Evolutionary conservation across 2,113 vertebrate species (phyloP), one percentile per base, ranked within the genome.

Genomic region (Mormyrus lacerda): DNA sequence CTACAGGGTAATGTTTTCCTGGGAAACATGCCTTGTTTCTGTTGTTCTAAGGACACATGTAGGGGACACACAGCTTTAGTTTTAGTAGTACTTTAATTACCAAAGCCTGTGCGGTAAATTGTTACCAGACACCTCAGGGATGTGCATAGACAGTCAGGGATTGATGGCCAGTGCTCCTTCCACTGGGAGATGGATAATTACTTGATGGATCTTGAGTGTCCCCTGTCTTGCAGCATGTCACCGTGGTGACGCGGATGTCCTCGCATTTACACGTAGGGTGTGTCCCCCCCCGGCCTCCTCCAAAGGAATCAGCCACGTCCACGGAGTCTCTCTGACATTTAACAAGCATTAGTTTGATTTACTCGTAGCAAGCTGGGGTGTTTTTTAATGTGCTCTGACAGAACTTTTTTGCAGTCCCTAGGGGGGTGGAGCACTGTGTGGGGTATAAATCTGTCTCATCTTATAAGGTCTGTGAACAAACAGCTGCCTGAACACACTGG

Each of bases 191-290:
- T 79, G 73, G 73, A 17, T 42, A 35, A 42, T 42, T 79, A 19
- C 35, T 19, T 79, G 73, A 39, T 42, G 35, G 73, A 79, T 79
- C 31, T 35, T 42, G 73, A 79, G 73, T 79, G 73, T 79, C 17
- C 35, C 73, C 73, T 79, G 73, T 42, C 31, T 79, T 5, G 17
- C 95, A 94, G 44, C 42, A 10, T 45, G 82, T 47, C 44, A 84
- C 82, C 19, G 19, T 47, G 10, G 17, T 24, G 44, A 84, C 9
- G 17, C 3, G 39, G 21, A 45, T n/a, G 35, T 45, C 82, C 44
- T n/a, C 42, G 10, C 50, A 4, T 94, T 92, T 51, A 88, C 92
- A 84, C 42, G 4, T 11, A 84, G 42, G 39, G 82, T 19, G 39
- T 44, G 42, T 47, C 82, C 24, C 24, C 82, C 79, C 21, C 82